These are phyloP conservation scores for Oncorhynchus clarkii DNA, from an alignment of 2,113 vertebrate species.

Conservation along the genomic window DNA sequence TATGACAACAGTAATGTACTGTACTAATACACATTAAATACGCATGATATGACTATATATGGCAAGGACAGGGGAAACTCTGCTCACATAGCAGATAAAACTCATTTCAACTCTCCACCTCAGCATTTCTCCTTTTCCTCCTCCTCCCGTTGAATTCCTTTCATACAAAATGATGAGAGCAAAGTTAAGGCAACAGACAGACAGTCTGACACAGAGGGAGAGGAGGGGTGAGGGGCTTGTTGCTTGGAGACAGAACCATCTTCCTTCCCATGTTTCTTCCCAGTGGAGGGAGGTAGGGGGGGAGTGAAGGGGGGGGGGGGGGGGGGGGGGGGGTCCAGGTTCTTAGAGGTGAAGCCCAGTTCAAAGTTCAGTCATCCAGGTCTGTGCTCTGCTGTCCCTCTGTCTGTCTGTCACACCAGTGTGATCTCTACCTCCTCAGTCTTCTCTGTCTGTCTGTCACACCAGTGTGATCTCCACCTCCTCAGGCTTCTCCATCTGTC, in stretches of 20 bases:
- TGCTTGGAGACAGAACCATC: constrained; percentile 37
- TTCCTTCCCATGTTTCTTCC: constrained; percentile 29
- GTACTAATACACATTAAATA: constrained; percentile 88
- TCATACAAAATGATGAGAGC: constrained; percentile 27
- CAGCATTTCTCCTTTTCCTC: not conserved
- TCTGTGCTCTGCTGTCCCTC: not conserved
- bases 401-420: constrained; percentile 80
- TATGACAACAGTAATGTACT: constrained; percentile 98
- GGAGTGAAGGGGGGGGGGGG: not conserved
- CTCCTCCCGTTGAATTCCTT: constrained; percentile 30
- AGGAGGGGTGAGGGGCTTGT: constrained; percentile 25
- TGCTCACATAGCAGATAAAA: constrained; percentile 38
- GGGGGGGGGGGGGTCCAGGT: not conserved
- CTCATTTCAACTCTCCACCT: constrained; percentile 33
- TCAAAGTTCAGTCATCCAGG: not conserved
- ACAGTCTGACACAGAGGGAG: constrained; percentile 39
- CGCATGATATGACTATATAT: constrained; percentile 71
- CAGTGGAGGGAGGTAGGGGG: constrained; percentile 20
- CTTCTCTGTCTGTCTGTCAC: no score
- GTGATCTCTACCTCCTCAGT: constrained; percentile 91
- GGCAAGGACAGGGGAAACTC: constrained; percentile 35
- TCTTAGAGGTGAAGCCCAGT: constrained; percentile 10
- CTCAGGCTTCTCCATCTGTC: constrained; percentile 86
- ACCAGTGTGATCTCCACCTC: no score
- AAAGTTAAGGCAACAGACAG: constrained; percentile 69